Evolutionary conservation across 2,888 invertebrate species (phyloP).

Genomic region (Chrysodeixis includens): DNA sequence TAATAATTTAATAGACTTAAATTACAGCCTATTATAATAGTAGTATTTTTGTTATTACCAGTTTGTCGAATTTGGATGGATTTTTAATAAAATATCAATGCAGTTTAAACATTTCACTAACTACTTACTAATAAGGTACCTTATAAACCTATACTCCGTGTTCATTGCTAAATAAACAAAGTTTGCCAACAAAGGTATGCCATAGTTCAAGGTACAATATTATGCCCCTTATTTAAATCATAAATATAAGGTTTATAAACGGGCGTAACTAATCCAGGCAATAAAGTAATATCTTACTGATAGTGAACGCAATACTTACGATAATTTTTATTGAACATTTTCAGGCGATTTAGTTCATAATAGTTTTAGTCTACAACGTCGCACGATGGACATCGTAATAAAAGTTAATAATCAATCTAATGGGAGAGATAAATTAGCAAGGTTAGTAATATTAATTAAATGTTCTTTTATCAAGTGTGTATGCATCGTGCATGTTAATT

Average conservation of each 20-base stretch:
- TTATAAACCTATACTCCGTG: neutral
- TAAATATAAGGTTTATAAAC: neutral
- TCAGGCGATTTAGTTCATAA: neutral
- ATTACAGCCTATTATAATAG: too few species aligned
- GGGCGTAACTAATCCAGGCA: slow-evolving; percentile 4
- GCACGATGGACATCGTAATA: slow-evolving; percentile 83
- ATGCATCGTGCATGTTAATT: neutral
- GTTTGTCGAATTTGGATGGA: too few species aligned
- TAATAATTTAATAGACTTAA: too few species aligned
- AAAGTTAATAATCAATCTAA: slow-evolving; percentile 88
- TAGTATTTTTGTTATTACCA: too few species aligned
- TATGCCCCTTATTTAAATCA: neutral
- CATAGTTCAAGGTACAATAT: neutral
- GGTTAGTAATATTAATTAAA: slow-evolving; percentile 69
- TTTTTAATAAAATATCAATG: neutral
- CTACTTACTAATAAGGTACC: neutral
- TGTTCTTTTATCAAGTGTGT: slow-evolving; percentile 5
- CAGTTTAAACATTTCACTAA: neutral
- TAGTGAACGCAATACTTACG: slow-evolving; percentile 11
- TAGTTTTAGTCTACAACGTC: slow-evolving; percentile 2
- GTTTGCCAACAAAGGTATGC: neutral
- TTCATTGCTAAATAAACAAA: neutral
- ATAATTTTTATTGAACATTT: slow-evolving; percentile 11
- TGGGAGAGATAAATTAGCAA: slow-evolving; percentile 88
- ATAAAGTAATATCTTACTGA: slow-evolving; percentile 19